These are phyloP conservation scores for Dufourea novaeangliae DNA, from an alignment of 1,140 invertebrate genomes.

Conservation along the genomic window DNA sequence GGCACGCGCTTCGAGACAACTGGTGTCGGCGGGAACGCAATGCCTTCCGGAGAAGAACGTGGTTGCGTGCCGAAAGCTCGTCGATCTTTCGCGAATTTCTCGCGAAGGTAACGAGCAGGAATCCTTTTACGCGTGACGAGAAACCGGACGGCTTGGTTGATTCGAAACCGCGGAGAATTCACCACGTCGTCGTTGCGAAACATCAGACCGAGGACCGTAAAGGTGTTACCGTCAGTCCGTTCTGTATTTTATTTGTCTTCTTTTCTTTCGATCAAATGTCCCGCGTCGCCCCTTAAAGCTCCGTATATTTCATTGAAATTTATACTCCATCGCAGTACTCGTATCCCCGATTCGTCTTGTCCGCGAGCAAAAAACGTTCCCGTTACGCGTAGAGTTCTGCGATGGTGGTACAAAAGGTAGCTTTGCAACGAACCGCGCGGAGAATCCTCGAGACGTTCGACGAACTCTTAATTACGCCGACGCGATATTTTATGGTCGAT, in stretches of 20 bases:
- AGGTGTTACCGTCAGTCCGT: neutral
- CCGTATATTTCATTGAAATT: neutral
- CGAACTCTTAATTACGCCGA: constrained; percentile 37
- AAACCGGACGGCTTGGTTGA: neutral
- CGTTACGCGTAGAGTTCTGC: too few relatives aligned
- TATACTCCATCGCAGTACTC: neutral
- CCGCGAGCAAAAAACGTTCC: neutral
- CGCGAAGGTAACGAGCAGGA: neutral
- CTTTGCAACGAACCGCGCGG: neutral
- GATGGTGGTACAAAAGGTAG: too few relatives aligned
- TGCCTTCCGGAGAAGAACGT: neutral
- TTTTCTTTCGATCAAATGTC: neutral
- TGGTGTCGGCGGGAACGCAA: too few relatives aligned
- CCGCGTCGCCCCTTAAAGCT: neutral
- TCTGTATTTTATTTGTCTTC: too few relatives aligned
- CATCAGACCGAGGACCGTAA: neutral
- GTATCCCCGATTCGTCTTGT: neutral
- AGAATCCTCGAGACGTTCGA: neutral
- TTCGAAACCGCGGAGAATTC: neutral
- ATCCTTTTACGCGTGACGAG: neutral
- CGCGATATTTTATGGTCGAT: constrained; percentile 22
- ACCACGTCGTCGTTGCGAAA: neutral
- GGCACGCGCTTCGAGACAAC: constrained; percentile 21
- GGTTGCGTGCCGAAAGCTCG: neutral
- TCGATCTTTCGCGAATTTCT: constrained; percentile 3